phyloP scores from a whole-genome alignment of 2,888 invertebrate species.

The Eupithecia inturbata region DNA sequence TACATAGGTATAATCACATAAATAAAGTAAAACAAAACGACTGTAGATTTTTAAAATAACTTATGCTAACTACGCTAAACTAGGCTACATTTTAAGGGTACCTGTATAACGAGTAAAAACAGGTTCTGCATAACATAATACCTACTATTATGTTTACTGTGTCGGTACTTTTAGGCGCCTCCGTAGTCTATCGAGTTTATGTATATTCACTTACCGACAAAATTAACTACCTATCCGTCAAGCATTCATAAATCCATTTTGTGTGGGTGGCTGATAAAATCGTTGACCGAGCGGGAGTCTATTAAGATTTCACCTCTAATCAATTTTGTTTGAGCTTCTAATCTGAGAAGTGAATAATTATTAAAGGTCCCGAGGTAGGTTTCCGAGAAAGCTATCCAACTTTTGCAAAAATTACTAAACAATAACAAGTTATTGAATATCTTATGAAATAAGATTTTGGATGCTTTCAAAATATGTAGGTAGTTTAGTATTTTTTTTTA shows the following conservation, averaged over 20 bases:
- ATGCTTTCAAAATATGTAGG: background rate
- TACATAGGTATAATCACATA: too few species aligned
- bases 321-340: slow-evolving; percentile 17
- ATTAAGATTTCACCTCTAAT: slow-evolving; percentile 19
- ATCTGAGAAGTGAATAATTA: slow-evolving; percentile 17
- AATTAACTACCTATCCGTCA: background rate
- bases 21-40: too few species aligned
- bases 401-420: slow-evolving; percentile 15
- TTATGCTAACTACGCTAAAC: too few species aligned
- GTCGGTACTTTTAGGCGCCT: too few species aligned
- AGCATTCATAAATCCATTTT: background rate
- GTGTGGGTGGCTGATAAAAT: background rate
- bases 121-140: too few species aligned
- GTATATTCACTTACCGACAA: too few species aligned
- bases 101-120: too few species aligned
- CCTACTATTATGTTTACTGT: too few species aligned
- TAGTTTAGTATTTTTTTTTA: background rate
- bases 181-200: too few species aligned
- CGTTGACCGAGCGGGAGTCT: background rate
- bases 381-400: slow-evolving; percentile 5
- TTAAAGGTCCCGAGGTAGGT: too few species aligned
- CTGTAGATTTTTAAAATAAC: too few species aligned
- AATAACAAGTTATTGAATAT: background rate
- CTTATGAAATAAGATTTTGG: background rate
- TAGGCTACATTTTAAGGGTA: too few species aligned